Evolutionary conservation across 2,888 invertebrate genomes (phyloP), one percentile per base, ranked within the genome.

Genomic region (Tachystola acroxantha): DNA sequence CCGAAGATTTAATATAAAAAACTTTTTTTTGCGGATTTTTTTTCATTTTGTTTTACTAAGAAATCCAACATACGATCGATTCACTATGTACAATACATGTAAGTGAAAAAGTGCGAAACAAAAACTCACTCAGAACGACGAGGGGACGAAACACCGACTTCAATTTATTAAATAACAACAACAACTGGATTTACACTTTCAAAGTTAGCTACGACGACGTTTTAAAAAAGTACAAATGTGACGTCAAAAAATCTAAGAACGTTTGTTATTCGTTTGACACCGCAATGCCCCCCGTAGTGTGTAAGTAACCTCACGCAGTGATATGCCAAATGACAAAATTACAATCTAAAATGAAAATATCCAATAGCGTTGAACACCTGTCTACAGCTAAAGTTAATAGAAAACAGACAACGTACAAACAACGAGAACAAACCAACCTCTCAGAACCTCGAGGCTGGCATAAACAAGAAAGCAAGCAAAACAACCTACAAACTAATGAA

Each of bases 251-350:
- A 64, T 65, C 58, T 63, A 63, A 51, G 45, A 39, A 46, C 37
- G 39, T 37, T 24, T 24, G n/a, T 24, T 51, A 47, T 43, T 48
- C 42, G 38, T 61, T 65, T 53, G 55, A 63, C 58, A 58, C 62
- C 63, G 50, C 59, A 49, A 60, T 64, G 68, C 72, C 70, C 71
- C 73, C 76, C 69, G 62, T 56, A 60, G 66, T 64, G 64, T 62
- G 59, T 62, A 50, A 10, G 20, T 38, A 45, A 46, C 46, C 53
- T 55, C 69, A 65, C 67, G 64, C 68, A 62, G 74, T 79, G 77
- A 80, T 79, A 79, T 80, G 80, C 77, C 69, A 69, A 67, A 72
- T 57, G 63, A 64, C 70, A 68, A 76, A 70, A 76, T 71, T 74
- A 75, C 72, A 57, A 64, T 73, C 71, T 71, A 75, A 73, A 75